phyloP scores from a whole-genome alignment of 1,140 invertebrate species.

The Aricia agestis region DNA sequence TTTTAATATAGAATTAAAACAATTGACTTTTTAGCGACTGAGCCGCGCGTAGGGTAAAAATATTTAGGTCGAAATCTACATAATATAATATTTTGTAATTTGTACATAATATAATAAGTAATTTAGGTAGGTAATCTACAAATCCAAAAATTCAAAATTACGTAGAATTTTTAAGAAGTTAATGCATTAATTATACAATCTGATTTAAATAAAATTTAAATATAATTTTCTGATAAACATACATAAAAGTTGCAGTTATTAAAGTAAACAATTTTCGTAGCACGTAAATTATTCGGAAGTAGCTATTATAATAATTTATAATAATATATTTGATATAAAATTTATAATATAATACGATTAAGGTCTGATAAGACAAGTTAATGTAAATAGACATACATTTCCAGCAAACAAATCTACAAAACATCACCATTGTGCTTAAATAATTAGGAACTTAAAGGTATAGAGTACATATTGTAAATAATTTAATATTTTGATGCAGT shows the following conservation, averaged over 20 bases:
- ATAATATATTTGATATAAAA: background rate
- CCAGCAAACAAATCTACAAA: background rate
- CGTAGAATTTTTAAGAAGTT: background rate
- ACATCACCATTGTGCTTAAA: constrained; percentile 4
- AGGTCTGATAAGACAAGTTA: background rate
- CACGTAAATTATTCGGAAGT: constrained; percentile 16
- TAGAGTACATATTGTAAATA: constrained; percentile 2
- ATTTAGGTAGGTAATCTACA: background rate
- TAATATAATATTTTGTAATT: background rate
- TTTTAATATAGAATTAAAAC: constrained; percentile 46
- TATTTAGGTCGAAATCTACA: constrained; percentile 6
- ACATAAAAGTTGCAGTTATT: too few species aligned
- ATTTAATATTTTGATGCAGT: background rate
- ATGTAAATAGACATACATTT: background rate
- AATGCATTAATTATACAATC: background rate
- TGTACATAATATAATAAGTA: background rate
- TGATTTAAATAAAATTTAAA: too few species aligned
- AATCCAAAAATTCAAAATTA: background rate
- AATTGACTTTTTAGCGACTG: constrained; percentile 55
- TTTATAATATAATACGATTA: background rate
- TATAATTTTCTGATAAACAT: too few species aligned
- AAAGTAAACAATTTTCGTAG: background rate
- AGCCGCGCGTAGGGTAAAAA: constrained; percentile 17
- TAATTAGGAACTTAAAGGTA: constrained; percentile 6
- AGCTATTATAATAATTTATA: background rate